Conservation (phyloP, 1,140 invertebrate genomes). For the Leptestheria dahalacensis region DNA sequence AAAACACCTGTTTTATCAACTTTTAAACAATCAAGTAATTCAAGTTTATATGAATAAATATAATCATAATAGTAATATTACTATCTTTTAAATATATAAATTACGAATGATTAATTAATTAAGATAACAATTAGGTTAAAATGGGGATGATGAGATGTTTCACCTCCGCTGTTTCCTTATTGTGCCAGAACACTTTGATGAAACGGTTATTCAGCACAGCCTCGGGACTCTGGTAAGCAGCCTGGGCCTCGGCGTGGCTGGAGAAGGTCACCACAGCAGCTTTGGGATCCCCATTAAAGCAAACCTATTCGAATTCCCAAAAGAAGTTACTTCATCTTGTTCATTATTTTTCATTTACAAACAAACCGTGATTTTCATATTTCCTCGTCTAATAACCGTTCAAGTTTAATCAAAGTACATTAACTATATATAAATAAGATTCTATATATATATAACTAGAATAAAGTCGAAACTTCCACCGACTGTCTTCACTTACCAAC, state of each 20-base stretch:
- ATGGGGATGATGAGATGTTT: background rate
- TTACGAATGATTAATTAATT: background rate
- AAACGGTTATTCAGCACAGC: slow-evolving; percentile 89
- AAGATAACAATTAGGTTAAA: slow-evolving; percentile 8
- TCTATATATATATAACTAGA: no score
- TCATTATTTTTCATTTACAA: slow-evolving; percentile 6
- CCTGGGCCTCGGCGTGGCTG: slow-evolving; percentile 69
- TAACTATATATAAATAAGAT: no score
- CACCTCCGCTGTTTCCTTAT: slow-evolving; percentile 28
- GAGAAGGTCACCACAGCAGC: slow-evolving; percentile 85
- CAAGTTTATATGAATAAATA: background rate
- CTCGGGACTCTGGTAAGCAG: slow-evolving; percentile 84
- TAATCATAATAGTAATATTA: background rate
- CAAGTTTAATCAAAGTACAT: no score
- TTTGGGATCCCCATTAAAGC: slow-evolving; percentile 56
- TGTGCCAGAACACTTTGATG: slow-evolving; percentile 46
- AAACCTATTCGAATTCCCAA: slow-evolving; percentile 4
- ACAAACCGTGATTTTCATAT: no score
- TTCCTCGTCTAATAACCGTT: no score
- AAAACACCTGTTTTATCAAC: no score
- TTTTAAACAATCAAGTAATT: background rate
- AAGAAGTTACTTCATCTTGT: background rate
- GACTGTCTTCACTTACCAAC: no score
- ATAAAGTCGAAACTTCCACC: no score
- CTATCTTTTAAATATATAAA: background rate